Base-by-base conservation (phyloP, 2,888 invertebrate genomes). In the Brachyptera putata region DNA sequence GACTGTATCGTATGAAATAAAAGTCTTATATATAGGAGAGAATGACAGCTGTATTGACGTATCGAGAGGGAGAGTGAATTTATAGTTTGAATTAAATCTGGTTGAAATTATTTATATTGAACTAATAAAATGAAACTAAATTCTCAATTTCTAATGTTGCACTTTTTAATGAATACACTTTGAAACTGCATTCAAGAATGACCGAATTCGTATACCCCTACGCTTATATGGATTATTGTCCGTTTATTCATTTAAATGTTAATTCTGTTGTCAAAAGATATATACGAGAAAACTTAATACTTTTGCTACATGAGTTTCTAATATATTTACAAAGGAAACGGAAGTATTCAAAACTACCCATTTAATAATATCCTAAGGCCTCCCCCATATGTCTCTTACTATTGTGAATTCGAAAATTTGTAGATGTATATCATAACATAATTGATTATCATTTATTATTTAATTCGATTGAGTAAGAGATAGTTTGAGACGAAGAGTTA, bases 391-490 rank as follows among this genome's bases (percentile, higher is more conserved):
- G 24, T 30, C 30, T 30, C 5, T 7, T 7, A 5, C 5, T 30
- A 30, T 11, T 30, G 30, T 7, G 7, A 5, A 30, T 7, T 11
- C 30, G 11, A 30, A 5, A 5, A 30, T 7, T 11, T 11, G 11
- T 5, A 30, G 30, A 30, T 30, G 30, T 5, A 30, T 30, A 30
- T 30, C 30, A 30, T 30, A 30, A 30, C 22, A 46, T 46, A 46
- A 46, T 46, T 46, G 46, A 46, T 46, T 46, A 46, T 46, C 24
- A 30, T 30, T 30, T 46, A 21, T 24, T 39, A 39, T 46, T 46
- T 46, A 4, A 46, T 46, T 46, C 24, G 46, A 46, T 46, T 46
- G 46, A 46, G 18, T 24, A 46, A 30, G 11, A 30, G 30, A 30
- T 30, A 30, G 30, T 30, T 7, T 30, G 5, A 30, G 11, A 30